phyloP scores from a whole-genome alignment of 2,797 vertebrate species.

The Hafferia zeledoni region DNA sequence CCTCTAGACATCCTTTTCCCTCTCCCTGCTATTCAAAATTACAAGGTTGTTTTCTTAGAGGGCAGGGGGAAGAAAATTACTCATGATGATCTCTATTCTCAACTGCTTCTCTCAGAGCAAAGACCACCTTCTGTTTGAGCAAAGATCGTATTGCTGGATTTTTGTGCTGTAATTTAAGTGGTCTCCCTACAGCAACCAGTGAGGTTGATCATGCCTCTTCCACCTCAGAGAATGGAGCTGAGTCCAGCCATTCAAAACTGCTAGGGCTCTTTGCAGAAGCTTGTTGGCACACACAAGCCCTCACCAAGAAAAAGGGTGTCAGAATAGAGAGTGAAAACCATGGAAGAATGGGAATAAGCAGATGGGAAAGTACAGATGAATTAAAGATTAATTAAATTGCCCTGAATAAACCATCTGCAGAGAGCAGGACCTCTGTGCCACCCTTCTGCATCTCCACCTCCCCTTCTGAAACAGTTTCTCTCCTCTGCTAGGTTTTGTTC shows the following conservation, averaged over 20 bases:
- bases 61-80: not conserved
- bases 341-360: not conserved
- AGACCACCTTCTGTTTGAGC: not conserved
- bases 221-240: not conserved
- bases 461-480: not conserved
- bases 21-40: not conserved
- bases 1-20: not conserved
- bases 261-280: not conserved
- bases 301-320: not conserved
- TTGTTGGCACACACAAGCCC: fast-evolving
- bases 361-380: not conserved
- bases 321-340: not conserved
- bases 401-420: not conserved
- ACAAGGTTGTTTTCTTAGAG: not conserved
- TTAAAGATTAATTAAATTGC: not conserved
- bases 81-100: not conserved
- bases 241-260: not conserved
- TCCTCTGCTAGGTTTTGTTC: not conserved
- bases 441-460: not conserved
- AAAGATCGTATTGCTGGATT: not conserved
- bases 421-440: not conserved
- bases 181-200: not conserved
- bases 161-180: not conserved
- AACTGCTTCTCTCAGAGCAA: not conserved
- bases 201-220: not conserved